phyloP scores from a whole-genome alignment of 2,113 vertebrate species.

The Scalopus aquaticus region DNA sequence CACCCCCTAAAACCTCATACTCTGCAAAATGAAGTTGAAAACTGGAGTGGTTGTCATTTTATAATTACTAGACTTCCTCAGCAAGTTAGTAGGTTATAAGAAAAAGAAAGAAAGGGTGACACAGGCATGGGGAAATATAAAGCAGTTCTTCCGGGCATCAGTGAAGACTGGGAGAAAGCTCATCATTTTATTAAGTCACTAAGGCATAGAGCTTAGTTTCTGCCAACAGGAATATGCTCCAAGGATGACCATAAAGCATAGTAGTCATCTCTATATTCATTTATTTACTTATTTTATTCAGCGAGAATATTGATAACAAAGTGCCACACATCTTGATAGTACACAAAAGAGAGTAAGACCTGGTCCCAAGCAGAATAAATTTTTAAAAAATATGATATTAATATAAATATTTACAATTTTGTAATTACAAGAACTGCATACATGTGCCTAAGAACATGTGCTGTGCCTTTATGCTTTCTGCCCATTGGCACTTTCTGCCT shows the following conservation, averaged over 20 bases:
- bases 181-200: background rate
- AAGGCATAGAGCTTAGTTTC: background rate
- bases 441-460: background rate
- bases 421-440: background rate
- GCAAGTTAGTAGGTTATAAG: background rate
- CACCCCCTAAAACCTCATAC: background rate
- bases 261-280: background rate
- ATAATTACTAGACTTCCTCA: background rate
- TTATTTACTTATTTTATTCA: background rate
- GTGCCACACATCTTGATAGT: background rate
- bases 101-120: background rate
- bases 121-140: background rate
- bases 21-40: background rate
- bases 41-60: background rate
- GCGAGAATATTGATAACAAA: background rate
- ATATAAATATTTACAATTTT: background rate
- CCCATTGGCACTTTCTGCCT: background rate
- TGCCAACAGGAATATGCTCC: background rate
- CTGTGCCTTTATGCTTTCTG: background rate
- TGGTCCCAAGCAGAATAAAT: background rate
- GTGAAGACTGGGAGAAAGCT: background rate
- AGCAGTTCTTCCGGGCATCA: background rate
- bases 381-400: background rate
- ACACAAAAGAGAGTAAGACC: background rate
- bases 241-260: background rate